Evolutionary conservation across 2,113 vertebrate genomes (phyloP).

Genomic region (Crotophaga sulcirostris): DNA sequence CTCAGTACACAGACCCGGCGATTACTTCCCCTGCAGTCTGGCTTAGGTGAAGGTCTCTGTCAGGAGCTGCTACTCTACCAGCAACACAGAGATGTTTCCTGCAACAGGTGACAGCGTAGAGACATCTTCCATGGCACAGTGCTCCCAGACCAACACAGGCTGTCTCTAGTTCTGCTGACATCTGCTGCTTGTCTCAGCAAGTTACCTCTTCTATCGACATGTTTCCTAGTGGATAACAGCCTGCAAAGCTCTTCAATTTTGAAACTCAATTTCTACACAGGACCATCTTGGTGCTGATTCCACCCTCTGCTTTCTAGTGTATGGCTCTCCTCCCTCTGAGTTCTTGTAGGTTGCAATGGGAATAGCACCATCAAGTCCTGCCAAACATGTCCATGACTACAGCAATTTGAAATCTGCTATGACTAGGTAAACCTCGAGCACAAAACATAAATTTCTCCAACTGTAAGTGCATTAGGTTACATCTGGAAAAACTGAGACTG

Average conservation of each 20-base stretch:
- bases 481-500: slow-evolving; percentile 39
- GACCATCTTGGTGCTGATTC: neutral
- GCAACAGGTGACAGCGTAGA: neutral
- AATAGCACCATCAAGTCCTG: neutral
- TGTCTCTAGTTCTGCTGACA: neutral
- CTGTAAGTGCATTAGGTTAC: slow-evolving; percentile 7
- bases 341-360: neutral
- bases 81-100: neutral
- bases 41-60: neutral
- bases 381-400: neutral
- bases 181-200: neutral
- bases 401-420: slow-evolving; percentile 9
- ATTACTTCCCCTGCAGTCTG: neutral
- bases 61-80: neutral
- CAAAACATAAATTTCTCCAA: slow-evolving; percentile 27
- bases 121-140: accelerated
- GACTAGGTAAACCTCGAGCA: slow-evolving; percentile 12
- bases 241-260: neutral
- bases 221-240: neutral
- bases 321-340: neutral
- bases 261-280: neutral
- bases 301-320: neutral
- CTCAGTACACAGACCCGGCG: neutral
- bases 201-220: neutral
- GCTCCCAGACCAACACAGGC: neutral